Percentiles rank a stretch among this genome's conserved stretches.
phyloP scores from a whole-genome alignment of 2,797 vertebrate genomes.

The Melanotaenia parkinsoni region DNA sequence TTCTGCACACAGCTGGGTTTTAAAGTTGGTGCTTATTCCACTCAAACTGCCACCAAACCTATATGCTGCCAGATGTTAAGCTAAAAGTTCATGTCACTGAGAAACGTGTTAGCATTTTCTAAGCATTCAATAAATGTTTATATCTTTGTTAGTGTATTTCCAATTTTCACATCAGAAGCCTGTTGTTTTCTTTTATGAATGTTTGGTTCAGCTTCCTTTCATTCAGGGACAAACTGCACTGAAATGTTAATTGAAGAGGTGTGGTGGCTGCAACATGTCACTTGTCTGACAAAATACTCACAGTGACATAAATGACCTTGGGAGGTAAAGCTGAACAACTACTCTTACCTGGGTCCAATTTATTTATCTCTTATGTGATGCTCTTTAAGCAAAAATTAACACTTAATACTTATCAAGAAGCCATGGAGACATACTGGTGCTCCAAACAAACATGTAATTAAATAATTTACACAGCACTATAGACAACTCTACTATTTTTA shows the following conservation, averaged over 20 bases:
- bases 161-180: slow-evolving; percentile 8
- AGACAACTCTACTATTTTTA: neutral
- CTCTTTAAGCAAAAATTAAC: neutral
- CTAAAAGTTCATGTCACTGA: slow-evolving; percentile 1
- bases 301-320: slow-evolving; percentile 24
- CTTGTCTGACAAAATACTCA: slow-evolving; percentile 25
- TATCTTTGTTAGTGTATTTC: neutral
- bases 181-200: neutral
- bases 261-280: slow-evolving; percentile 18
- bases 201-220: slow-evolving; percentile 15
- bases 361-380: neutral
- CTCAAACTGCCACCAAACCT: neutral
- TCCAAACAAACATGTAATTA: neutral
- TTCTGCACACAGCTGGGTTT: slow-evolving; percentile 12
- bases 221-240: neutral
- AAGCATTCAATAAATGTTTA: neutral
- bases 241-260: slow-evolving; percentile 20
- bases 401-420: neutral
- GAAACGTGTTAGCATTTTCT: neutral
- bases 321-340: slow-evolving; percentile 15
- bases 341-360: neutral
- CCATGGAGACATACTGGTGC: neutral
- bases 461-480: neutral
- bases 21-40: slow-evolving; percentile 8
- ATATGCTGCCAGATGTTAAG: slow-evolving; percentile 7